Evolutionary conservation across 2,797 vertebrate genomes (phyloP).

Genomic region (Channa striata): DNA sequence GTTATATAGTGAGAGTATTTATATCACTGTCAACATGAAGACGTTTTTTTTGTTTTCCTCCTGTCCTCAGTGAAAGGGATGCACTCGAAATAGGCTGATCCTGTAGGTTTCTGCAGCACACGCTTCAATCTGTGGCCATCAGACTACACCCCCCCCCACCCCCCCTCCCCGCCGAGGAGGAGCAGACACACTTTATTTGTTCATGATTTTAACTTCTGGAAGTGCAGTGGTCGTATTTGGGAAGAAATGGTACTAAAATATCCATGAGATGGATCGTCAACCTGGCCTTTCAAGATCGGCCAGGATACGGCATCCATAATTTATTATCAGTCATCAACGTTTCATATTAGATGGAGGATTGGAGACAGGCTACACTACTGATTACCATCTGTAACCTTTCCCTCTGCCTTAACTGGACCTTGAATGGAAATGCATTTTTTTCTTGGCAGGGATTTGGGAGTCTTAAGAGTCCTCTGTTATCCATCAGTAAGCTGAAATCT

Average conservation of each 20-base stretch:
- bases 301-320: slow-evolving; percentile 77
- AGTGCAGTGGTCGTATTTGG: slow-evolving; percentile 54
- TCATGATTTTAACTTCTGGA: slow-evolving; percentile 30
- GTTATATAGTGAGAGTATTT: not conserved
- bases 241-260: slow-evolving; percentile 72
- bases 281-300: slow-evolving; percentile 74
- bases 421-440: slow-evolving; percentile 63
- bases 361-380: slow-evolving; percentile 70
- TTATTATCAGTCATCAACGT: slow-evolving; percentile 73
- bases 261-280: slow-evolving; percentile 75
- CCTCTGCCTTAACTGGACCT: slow-evolving; percentile 55
- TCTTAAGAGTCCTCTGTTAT: slow-evolving; percentile 56
- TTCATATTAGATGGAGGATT: slow-evolving; percentile 76
- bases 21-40: not conserved
- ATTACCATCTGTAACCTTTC: slow-evolving; percentile 64
- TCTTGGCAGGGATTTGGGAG: slow-evolving; percentile 45
- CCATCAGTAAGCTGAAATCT: slow-evolving; percentile 57
- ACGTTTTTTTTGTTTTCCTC: not conserved
- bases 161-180: not conserved
- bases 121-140: not conserved
- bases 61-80: not conserved
- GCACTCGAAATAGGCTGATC: not conserved
- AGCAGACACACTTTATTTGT: slow-evolving; percentile 43
- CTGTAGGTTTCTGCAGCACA: not conserved
- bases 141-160: too few species aligned